A percentile compares a stretch with the other conserved stretches of the same genome.
phyloP scores from a whole-genome alignment of 2,888 invertebrate genomes.

The Macropis europaea region DNA sequence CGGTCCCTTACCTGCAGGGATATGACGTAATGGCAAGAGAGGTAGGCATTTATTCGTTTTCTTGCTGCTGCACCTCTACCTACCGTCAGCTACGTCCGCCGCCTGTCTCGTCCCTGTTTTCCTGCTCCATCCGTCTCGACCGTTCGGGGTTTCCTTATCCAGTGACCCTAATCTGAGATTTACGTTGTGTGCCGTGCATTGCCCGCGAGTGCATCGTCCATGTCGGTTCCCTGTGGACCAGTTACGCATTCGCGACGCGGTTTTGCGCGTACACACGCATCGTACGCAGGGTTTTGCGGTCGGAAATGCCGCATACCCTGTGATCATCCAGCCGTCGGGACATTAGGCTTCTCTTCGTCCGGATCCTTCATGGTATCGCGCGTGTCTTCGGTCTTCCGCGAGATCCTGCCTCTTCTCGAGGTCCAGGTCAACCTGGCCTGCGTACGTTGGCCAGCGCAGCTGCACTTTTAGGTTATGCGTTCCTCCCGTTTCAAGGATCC shows the following conservation, averaged over 20 bases:
- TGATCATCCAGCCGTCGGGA: background rate
- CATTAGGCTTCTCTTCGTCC: background rate
- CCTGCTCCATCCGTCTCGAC: background rate
- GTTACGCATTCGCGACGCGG: conserved; percentile 8
- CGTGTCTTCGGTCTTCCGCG: too few species aligned
- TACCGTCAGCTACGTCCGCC: too few species aligned
- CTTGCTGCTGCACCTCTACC: conserved; percentile 46
- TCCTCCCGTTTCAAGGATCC: background rate
- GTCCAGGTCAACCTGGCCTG: background rate
- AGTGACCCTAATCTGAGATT: background rate
- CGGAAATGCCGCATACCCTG: conserved; percentile 1
- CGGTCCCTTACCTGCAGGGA: conserved; percentile 79
- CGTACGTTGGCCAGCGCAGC: background rate
- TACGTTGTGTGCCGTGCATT: background rate
- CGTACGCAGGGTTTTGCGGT: background rate
- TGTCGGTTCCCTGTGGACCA: background rate
- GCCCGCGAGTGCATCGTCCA: conserved; percentile 3
- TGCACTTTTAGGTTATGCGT: conserved; percentile 24
- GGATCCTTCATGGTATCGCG: too few species aligned
- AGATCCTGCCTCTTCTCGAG: background rate
- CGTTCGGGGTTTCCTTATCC: too few species aligned
- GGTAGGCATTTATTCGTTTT: conserved; percentile 72
- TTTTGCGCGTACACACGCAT: background rate
- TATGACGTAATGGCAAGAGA: conserved; percentile 82
- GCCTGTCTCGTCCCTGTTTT: too few species aligned